phyloP scores from a whole-genome alignment of 2,888 invertebrate species.

The Polydrusus tereticollis region DNA sequence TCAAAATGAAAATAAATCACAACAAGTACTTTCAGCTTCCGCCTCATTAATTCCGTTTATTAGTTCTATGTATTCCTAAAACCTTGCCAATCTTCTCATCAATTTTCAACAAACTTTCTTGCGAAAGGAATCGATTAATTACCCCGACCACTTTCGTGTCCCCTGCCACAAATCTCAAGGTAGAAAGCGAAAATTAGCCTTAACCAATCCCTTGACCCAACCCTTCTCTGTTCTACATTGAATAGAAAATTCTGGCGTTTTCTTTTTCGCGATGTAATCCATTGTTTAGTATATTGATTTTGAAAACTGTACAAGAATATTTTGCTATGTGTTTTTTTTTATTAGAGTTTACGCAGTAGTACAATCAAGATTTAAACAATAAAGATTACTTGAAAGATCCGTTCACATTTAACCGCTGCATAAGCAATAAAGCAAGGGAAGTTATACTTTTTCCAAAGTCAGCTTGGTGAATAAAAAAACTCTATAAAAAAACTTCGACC shows the following conservation, averaged over 20 bases:
- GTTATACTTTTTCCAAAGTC: too few species aligned
- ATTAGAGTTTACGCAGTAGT: background rate
- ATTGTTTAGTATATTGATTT: background rate
- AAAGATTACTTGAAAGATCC: too few species aligned
- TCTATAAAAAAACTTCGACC: too few species aligned
- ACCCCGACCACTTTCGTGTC: background rate
- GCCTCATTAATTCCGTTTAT: background rate
- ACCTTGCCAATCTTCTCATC: slow-evolving; percentile 3
- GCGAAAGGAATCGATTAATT: slow-evolving; percentile 8
- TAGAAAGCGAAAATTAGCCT: slow-evolving; percentile 2
- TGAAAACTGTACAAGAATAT: background rate
- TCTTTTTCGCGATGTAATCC: background rate
- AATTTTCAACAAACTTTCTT: slow-evolving; percentile 4
- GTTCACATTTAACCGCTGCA: too few species aligned
- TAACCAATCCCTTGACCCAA: slow-evolving; percentile 22
- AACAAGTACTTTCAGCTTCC: background rate
- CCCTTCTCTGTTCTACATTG: slow-evolving; percentile 11
- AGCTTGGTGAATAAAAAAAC: too few species aligned
- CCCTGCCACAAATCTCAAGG: background rate
- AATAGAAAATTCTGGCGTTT: background rate
- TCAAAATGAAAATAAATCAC: background rate
- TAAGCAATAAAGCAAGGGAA: too few species aligned
- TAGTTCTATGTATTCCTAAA: background rate
- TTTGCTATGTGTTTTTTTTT: background rate
- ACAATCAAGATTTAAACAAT: too few species aligned